These are phyloP conservation scores for Ephydatia muelleri DNA, from an alignment of 37 sponge, comb jelly and placozoan species.

Conservation along the genomic window DNA sequence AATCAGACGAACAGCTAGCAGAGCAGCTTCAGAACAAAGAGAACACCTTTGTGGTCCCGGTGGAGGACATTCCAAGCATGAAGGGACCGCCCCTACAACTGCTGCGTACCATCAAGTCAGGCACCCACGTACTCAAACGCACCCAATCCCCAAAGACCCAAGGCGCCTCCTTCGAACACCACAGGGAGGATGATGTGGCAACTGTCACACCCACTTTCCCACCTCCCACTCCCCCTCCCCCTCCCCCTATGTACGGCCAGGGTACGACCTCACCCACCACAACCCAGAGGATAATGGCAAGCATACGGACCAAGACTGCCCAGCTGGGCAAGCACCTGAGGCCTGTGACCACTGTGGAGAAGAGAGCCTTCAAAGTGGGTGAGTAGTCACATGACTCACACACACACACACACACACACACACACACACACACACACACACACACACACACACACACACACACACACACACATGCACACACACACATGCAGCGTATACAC, in stretches of 20 bases:
- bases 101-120: slow-evolving; percentile 3
- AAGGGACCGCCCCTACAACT: not conserved
- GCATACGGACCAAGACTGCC: not conserved
- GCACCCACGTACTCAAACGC: not conserved
- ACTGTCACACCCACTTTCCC: not conserved
- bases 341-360: slow-evolving; percentile 72
- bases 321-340: slow-evolving; percentile 27
- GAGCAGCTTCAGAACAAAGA: slow-evolving; percentile 63
- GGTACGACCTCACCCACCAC: not conserved
- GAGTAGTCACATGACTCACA: not conserved
- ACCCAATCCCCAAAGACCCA: not conserved
- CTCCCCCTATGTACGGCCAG: slow-evolving; percentile 10
- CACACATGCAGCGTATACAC: not conserved
- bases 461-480: too few relatives aligned
- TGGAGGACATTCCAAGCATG: not conserved
- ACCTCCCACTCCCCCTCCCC: slow-evolving; percentile 61
- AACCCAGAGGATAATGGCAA: not conserved
- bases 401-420: not conserved
- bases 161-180: not conserved
- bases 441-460: too few relatives aligned
- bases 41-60: slow-evolving; percentile 20
- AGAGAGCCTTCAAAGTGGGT: slow-evolving; percentile 74
- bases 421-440: not conserved
- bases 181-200: not conserved
- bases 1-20: slow-evolving; percentile 45